A percentile compares a stretch with the other conserved stretches of the same genome.
These are phyloP conservation scores for Sorex maritimensis DNA, from an alignment of 2,797 vertebrate species.

Conservation along the genomic window DNA sequence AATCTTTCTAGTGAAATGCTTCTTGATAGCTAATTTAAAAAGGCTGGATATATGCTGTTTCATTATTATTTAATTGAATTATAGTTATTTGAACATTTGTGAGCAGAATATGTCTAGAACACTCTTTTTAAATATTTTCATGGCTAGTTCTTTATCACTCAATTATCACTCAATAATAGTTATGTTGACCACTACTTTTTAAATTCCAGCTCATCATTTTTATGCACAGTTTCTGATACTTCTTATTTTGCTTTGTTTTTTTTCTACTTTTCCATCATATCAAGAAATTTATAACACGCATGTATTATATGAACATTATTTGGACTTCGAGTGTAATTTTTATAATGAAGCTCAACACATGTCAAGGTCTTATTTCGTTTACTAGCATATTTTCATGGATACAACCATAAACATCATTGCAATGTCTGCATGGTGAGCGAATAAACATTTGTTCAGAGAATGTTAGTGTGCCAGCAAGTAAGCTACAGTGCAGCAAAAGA, in stretches of 20 bases:
- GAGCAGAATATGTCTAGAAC: not conserved
- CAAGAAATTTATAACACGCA: not conserved
- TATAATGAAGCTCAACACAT: conserved; percentile 7
- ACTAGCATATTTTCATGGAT: not conserved
- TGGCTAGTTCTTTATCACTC: not conserved
- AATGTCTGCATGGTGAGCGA: not conserved
- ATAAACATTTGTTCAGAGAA: not conserved
- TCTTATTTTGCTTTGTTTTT: not conserved
- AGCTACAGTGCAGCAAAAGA: not conserved
- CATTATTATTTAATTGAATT: not conserved
- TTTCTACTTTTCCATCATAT: not conserved
- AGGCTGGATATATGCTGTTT: not conserved
- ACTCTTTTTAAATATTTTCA: not conserved
- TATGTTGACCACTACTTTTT: not conserved
- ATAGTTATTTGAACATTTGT: not conserved
- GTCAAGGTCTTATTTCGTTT: not conserved
- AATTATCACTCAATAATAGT: not conserved
- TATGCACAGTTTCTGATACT: not conserved
- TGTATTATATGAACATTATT: not conserved
- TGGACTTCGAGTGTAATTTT: not conserved
- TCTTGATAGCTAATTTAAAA: not conserved
- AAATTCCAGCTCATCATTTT: not conserved
- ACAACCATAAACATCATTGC: not conserved
- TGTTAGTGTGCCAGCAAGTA: not conserved
- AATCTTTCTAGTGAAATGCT: not conserved